Conservation (phyloP, 2,113 vertebrate species). For the Tragelaphus imberbis region DNA sequence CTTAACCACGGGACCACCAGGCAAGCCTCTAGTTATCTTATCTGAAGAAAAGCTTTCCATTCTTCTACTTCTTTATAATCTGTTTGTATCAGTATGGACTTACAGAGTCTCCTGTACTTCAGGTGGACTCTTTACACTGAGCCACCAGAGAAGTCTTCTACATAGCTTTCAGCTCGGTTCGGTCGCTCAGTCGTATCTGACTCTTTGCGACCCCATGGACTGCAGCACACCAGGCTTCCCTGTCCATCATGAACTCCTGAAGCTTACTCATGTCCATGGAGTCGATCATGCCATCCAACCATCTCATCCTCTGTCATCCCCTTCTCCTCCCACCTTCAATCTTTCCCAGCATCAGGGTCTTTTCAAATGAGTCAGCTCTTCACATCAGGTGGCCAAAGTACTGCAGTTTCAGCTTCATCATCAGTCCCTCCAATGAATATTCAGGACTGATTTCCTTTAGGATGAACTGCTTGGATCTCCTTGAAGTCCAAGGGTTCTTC, state of each 20-base stretch:
- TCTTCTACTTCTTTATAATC: background rate
- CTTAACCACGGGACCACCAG: background rate
- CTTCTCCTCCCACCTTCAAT: background rate
- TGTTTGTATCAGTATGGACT: background rate
- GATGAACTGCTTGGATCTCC: background rate
- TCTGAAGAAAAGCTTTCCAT: background rate
- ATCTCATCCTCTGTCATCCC: background rate
- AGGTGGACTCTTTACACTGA: background rate
- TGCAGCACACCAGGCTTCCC: background rate
- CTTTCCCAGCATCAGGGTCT: background rate
- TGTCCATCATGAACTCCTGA: background rate
- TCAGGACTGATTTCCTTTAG: background rate
- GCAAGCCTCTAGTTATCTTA: background rate
- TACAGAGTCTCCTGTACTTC: background rate
- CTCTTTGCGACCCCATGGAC: background rate
- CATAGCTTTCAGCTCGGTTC: background rate
- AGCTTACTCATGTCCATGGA: background rate
- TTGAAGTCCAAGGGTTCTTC: background rate
- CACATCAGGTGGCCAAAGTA: background rate
- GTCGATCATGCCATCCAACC: background rate
- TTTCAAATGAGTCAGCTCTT: background rate
- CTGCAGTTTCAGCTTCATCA: background rate
- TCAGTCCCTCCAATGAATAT: background rate
- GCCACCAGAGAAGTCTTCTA: background rate
- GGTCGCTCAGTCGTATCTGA: background rate